phyloP scores from a whole-genome alignment of 2,888 invertebrate species.

The Chrysodeixis includens region DNA sequence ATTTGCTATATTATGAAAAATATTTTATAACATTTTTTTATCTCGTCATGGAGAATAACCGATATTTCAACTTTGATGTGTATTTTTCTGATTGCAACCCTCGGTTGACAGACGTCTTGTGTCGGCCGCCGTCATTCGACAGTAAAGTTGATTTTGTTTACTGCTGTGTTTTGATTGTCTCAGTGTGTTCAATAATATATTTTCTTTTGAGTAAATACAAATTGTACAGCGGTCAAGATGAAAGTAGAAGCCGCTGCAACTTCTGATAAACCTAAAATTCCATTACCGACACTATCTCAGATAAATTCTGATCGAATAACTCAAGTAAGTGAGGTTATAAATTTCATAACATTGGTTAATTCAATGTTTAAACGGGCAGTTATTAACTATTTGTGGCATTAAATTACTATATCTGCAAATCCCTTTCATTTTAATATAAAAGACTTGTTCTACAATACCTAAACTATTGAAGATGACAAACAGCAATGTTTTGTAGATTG shows the following conservation, averaged over 20 bases:
- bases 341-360: constrained; percentile 62
- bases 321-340: constrained; percentile 90
- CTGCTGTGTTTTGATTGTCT: constrained; percentile 17
- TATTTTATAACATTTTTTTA: no score
- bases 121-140: not conserved
- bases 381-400: constrained; percentile 9
- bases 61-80: not conserved
- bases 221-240: constrained; percentile 64
- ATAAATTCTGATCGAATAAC: constrained; percentile 97
- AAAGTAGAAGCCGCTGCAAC: constrained; percentile 73
- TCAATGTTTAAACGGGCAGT: constrained; percentile 3
- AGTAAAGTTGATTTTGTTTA: constrained; percentile 33
- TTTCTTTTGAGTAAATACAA: constrained; percentile 25
- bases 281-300: constrained; percentile 95
- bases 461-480: not conserved
- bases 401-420: not conserved
- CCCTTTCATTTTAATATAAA: not conserved
- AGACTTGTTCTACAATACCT: not conserved
- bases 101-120: not conserved
- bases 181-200: constrained; percentile 21
- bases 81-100: constrained; percentile 9
- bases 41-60: not conserved
- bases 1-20: no score
- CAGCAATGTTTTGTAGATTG: not conserved
- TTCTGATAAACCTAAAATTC: constrained; percentile 86